Conservation (phyloP, 2,797 vertebrate genomes). For the Lutjanus campechanus region DNA sequence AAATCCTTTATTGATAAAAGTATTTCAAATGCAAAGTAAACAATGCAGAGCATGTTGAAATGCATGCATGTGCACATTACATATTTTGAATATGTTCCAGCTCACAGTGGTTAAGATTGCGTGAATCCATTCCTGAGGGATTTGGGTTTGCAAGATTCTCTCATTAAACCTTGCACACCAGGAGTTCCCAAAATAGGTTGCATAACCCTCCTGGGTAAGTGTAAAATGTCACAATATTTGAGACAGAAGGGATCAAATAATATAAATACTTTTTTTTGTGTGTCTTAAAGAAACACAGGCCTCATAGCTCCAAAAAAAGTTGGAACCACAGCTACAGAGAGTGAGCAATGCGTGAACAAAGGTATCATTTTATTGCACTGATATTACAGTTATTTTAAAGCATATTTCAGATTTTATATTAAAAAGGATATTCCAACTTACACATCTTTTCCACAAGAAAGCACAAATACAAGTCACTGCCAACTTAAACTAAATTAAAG, state of each 20-base stretch:
- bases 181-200: conserved; percentile 17
- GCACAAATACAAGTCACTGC: conserved; percentile 22
- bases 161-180: conserved; percentile 20
- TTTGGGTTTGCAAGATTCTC: conserved; percentile 31
- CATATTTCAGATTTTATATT: conserved; percentile 37
- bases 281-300: conserved; percentile 22
- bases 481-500: conserved; percentile 17
- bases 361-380: conserved; percentile 61
- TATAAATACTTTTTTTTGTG: conserved; percentile 46
- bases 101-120: conserved; percentile 49
- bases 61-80: conserved; percentile 32
- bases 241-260: conserved; percentile 39
- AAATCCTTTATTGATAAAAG: conserved; percentile 67
- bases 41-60: conserved; percentile 40
- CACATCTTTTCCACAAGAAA: conserved; percentile 33
- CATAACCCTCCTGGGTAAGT: conserved; percentile 1
- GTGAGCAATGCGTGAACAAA: conserved; percentile 38
- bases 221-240: conserved; percentile 40
- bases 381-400: conserved; percentile 37
- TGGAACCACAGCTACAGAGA: conserved; percentile 30
- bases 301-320: background rate
- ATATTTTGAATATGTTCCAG: conserved; percentile 46
- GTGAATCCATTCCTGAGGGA: conserved; percentile 38
- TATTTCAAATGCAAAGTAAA: conserved; percentile 54
- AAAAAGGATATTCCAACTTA: conserved; percentile 44